These are phyloP conservation scores for Grallaria varia DNA, from an alignment of 2,113 vertebrate genomes.

Conservation along the genomic window DNA sequence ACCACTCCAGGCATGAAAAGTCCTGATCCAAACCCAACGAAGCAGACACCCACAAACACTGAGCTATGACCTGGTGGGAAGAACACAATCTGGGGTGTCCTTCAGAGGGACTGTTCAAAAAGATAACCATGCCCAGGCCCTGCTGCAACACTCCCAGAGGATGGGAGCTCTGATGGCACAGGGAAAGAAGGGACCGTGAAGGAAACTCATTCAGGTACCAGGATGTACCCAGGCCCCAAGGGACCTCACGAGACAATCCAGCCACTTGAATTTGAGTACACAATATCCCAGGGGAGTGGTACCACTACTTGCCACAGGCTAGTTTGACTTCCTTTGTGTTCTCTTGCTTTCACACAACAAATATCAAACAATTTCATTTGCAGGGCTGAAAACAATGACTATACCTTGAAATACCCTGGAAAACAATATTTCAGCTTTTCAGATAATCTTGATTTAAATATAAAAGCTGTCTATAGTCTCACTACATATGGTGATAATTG, in stretches of 20 bases:
- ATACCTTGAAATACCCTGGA: background rate
- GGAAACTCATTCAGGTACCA: background rate
- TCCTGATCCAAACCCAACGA: background rate
- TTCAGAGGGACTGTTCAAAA: background rate
- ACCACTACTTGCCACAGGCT: background rate
- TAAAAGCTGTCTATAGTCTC: background rate
- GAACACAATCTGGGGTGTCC: background rate
- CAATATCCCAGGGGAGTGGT: rapidly evolving
- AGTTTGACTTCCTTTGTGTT: background rate
- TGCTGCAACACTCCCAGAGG: background rate
- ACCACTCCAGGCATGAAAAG: background rate
- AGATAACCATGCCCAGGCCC: background rate
- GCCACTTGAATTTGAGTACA: background rate
- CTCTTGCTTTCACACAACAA: background rate
- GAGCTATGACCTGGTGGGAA: background rate
- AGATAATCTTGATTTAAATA: background rate
- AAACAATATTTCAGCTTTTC: background rate
- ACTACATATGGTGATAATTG: background rate
- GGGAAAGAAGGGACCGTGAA: background rate
- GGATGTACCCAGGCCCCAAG: background rate
- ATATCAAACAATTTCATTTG: background rate
- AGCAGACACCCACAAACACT: background rate
- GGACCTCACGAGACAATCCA: background rate
- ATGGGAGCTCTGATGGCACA: rapidly evolving
- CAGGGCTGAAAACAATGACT: background rate